phyloP scores from a whole-genome alignment of 2,888 invertebrate species.

The Trissonchulus latispiculum region DNA sequence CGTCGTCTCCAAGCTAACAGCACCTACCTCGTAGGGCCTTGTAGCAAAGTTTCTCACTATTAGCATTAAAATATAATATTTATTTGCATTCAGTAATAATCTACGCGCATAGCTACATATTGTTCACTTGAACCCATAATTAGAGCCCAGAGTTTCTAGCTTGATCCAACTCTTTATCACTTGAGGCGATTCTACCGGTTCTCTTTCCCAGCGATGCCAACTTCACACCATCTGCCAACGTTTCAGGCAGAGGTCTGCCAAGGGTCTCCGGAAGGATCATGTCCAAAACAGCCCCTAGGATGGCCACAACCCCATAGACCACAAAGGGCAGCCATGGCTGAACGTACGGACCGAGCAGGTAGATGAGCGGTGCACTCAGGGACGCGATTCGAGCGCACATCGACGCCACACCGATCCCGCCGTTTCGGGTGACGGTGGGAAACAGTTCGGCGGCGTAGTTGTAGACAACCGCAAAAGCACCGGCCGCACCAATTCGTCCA shows the following conservation, averaged over 20 bases:
- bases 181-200: no score
- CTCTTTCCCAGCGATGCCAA: no score
- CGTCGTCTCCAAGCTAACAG: no score
- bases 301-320: constrained; percentile 16
- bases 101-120: no score
- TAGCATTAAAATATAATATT: no score
- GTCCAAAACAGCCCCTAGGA: constrained; percentile 13
- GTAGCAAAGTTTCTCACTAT: no score
- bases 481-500: constrained; percentile 18
- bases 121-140: no score
- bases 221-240: constrained; percentile 16
- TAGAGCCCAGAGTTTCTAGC: no score
- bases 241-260: constrained; percentile 21
- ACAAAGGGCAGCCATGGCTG: constrained; percentile 20
- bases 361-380: constrained; percentile 22
- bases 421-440: constrained; percentile 23
- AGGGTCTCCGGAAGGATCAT: constrained; percentile 22
- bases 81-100: no score
- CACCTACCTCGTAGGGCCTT: no score
- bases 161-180: no score
- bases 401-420: constrained; percentile 21
- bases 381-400: constrained; percentile 19
- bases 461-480: constrained; percentile 23
- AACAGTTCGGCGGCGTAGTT: constrained; percentile 24
- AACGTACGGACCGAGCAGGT: constrained; percentile 19